Evolutionary conservation across 2,797 vertebrate species (phyloP).

Genomic region (Etheostoma perlongum): DNA sequence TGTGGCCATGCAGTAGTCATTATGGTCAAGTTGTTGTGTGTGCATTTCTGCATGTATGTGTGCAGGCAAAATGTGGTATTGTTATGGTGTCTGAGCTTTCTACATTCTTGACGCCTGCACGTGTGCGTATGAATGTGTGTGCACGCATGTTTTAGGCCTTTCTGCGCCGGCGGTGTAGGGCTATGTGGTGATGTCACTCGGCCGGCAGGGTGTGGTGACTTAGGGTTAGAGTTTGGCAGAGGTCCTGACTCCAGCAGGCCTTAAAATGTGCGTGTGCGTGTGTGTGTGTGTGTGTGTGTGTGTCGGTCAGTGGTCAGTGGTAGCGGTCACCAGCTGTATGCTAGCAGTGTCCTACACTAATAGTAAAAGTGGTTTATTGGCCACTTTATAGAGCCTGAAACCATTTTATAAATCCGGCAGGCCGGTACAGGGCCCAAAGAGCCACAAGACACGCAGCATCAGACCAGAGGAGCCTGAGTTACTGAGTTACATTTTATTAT

Average conservation of each 20-base stretch:
- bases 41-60: constrained; percentile 43
- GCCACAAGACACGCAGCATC: constrained; percentile 46
- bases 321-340: constrained; percentile 53
- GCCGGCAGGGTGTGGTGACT: constrained; percentile 71
- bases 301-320: constrained; percentile 59
- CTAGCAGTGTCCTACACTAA: constrained; percentile 60
- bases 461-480: constrained; percentile 37
- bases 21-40: constrained; percentile 37
- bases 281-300: constrained; percentile 14
- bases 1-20: constrained; percentile 41
- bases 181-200: constrained; percentile 69
- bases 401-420: constrained; percentile 61
- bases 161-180: constrained; percentile 45
- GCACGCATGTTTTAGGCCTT: constrained; percentile 15
- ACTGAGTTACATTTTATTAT: constrained; percentile 7
- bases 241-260: constrained; percentile 58
- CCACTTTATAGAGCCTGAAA: constrained; percentile 65
- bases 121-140: constrained; percentile 7
- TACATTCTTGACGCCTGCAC: not conserved
- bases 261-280: constrained; percentile 33
- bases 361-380: constrained; percentile 75
- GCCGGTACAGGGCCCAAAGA: constrained; percentile 36
- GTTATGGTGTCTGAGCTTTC: constrained; percentile 18
- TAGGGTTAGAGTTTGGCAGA: constrained; percentile 69
- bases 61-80: constrained; percentile 31